Conservation (phyloP, 2,888 invertebrate species). For the Blastobasis adustella region DNA sequence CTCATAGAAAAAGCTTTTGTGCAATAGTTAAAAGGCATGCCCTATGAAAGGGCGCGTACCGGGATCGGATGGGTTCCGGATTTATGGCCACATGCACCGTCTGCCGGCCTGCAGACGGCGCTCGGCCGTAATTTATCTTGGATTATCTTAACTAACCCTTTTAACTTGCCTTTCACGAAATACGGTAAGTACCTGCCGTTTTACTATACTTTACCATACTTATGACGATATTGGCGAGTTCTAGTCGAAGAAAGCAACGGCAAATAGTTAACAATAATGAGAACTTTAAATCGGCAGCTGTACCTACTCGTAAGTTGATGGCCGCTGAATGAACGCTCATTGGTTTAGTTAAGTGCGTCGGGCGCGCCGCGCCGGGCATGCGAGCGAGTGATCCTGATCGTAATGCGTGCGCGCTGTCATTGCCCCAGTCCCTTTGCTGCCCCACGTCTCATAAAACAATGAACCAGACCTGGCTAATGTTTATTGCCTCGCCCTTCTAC, state of each 20-base stretch:
- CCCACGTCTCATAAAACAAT: conserved; percentile 53
- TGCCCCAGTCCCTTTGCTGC: conserved; percentile 37
- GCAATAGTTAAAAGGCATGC: conserved; percentile 63
- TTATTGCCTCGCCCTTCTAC: conserved; percentile 12
- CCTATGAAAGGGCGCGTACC: conserved; percentile 64
- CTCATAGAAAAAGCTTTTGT: conserved; percentile 70
- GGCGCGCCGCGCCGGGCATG: conserved; percentile 27
- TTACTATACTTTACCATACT: too few relatives aligned
- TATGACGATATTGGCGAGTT: too few relatives aligned
- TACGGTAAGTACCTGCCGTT: too few relatives aligned
- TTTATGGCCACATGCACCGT: conserved; percentile 16
- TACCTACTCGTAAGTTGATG: background rate
- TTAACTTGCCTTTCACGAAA: background rate
- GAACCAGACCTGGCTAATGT: conserved; percentile 45
- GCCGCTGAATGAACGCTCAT: too few relatives aligned
- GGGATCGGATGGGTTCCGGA: conserved; percentile 50
- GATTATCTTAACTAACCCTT: conserved; percentile 8
- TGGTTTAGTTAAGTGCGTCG: conserved; percentile 2
- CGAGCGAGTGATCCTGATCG: conserved; percentile 41
- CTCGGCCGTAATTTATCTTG: conserved; percentile 5
- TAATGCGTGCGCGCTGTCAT: conserved; percentile 57
- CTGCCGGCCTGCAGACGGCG: background rate
- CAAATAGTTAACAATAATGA: background rate
- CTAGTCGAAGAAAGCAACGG: too few relatives aligned
- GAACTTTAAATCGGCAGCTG: conserved; percentile 1